A percentile compares a stretch with the other conserved stretches of the same genome.
Conservation (phyloP, 2,113 vertebrate species). For the Dipodomys merriami region DNA sequence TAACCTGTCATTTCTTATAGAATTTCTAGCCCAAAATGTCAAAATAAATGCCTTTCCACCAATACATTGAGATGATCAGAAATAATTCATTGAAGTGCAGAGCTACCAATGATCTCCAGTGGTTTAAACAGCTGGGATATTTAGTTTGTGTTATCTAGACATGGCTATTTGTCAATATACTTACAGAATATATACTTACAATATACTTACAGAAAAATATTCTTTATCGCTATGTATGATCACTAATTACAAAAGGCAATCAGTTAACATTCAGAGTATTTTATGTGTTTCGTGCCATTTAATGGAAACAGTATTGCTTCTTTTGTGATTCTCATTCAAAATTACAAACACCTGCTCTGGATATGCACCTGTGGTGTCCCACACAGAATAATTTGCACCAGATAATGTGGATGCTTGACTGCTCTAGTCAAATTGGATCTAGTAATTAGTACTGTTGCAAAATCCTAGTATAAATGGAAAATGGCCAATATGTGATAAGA, state of each 20-base stretch:
- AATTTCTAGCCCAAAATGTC: not conserved
- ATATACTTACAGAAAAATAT: conserved; percentile 32
- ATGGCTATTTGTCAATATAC: conserved; percentile 45
- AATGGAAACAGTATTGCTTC: conserved; percentile 46
- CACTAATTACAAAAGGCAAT: conserved; percentile 52
- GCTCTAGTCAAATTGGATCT: conserved; percentile 35
- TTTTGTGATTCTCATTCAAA: conserved; percentile 56
- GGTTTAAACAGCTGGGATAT: conserved; percentile 28
- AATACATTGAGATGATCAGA: not conserved
- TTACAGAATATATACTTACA: not conserved
- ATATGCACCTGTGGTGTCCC: not conserved
- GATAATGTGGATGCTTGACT: conserved; percentile 51
- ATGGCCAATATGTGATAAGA: not conserved
- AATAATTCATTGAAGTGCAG: conserved; percentile 37
- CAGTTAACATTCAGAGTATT: conserved; percentile 51
- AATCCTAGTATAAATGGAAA: conserved; percentile 10
- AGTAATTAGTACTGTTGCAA: conserved; percentile 46
- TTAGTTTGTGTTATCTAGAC: conserved; percentile 24
- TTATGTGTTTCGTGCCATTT: conserved; percentile 27
- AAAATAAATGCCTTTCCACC: not conserved
- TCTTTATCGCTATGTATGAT: conserved; percentile 30
- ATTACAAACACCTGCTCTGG: not conserved
- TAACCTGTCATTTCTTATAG: not conserved
- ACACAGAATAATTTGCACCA: conserved; percentile 38
- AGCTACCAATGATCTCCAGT: conserved; percentile 25